phyloP scores from a whole-genome alignment of 2,888 invertebrate species.

The Andricus quercusramuli region DNA sequence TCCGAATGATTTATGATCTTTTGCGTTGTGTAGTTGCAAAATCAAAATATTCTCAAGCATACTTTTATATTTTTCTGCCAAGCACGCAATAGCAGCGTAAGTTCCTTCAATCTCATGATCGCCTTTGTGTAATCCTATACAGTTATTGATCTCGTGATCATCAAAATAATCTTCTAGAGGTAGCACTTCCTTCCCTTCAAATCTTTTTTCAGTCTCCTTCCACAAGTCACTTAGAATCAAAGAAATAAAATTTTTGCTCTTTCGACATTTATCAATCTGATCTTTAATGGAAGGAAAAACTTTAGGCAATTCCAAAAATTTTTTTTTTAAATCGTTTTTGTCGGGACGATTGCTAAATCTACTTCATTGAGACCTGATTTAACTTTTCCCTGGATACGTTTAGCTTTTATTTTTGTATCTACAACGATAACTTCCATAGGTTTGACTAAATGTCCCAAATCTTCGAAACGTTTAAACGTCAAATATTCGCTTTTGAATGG shows the following conservation, averaged over 20 bases:
- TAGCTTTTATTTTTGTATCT: not conserved
- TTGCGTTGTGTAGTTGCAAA: not conserved
- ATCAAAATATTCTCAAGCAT: slow-evolving; percentile 14
- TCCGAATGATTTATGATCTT: not conserved
- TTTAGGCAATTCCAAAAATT: not conserved
- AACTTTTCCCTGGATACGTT: not conserved
- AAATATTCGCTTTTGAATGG: not conserved
- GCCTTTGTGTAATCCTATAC: not conserved
- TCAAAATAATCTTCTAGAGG: slow-evolving; percentile 4
- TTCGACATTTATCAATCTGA: not conserved
- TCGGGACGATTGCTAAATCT: not conserved
- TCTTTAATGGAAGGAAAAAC: not conserved
- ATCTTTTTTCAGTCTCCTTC: not conserved
- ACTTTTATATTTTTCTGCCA: not conserved
- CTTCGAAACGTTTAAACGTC: not conserved
- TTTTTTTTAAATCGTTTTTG: not conserved
- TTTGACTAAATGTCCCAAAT: not conserved
- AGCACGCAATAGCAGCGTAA: not conserved
- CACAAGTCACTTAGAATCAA: not conserved
- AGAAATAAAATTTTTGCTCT: not conserved
- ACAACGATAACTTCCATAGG: not conserved
- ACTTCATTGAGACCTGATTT: not conserved
- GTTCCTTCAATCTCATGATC: not conserved
- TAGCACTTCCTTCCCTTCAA: not conserved
- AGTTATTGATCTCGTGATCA: not conserved